Evolutionary conservation across 2,888 invertebrate genomes (phyloP).

Genomic region (Lasioglossum leucozonium): DNA sequence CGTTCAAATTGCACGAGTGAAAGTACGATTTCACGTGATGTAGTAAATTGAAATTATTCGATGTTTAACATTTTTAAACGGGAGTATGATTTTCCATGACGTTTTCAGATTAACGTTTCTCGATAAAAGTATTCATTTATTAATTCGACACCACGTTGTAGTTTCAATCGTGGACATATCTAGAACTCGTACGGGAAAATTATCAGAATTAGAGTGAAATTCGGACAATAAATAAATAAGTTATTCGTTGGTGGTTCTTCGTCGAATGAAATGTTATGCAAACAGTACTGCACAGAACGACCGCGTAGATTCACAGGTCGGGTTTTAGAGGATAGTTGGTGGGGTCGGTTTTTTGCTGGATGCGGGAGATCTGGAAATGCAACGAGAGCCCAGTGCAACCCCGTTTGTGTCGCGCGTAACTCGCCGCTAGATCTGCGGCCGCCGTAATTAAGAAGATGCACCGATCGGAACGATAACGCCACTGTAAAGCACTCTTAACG

Average conservation of each 20-base stretch:
- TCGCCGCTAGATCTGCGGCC: not conserved
- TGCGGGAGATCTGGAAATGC: not conserved
- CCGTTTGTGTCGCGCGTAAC: slow-evolving; percentile 19
- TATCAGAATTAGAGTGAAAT: not conserved
- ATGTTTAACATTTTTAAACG: not conserved
- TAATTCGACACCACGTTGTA: not conserved
- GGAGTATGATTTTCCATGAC: rapidly evolving
- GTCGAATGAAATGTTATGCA: not conserved
- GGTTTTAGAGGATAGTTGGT: slow-evolving; percentile 6
- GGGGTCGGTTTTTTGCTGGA: slow-evolving; percentile 11
- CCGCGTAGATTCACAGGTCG: slow-evolving; percentile 59
- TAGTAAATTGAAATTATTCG: not conserved
- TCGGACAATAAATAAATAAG: not conserved
- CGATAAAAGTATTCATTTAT: not conserved
- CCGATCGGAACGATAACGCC: slow-evolving; percentile 10
- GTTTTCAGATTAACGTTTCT: not conserved
- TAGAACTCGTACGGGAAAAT: not conserved
- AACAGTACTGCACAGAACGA: slow-evolving; percentile 31
- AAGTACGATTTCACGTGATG: not conserved
- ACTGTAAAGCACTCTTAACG: slow-evolving; percentile 2
- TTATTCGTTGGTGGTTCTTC: not conserved
- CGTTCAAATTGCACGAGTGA: not conserved
- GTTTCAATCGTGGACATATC: not conserved
- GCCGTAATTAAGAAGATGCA: slow-evolving; percentile 33
- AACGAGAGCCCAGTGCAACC: not conserved